A percentile compares a stretch with the other conserved stretches of the same genome.
Conservation (phyloP, 2,797 vertebrate genomes). For the Malacoraja senta region DNA sequence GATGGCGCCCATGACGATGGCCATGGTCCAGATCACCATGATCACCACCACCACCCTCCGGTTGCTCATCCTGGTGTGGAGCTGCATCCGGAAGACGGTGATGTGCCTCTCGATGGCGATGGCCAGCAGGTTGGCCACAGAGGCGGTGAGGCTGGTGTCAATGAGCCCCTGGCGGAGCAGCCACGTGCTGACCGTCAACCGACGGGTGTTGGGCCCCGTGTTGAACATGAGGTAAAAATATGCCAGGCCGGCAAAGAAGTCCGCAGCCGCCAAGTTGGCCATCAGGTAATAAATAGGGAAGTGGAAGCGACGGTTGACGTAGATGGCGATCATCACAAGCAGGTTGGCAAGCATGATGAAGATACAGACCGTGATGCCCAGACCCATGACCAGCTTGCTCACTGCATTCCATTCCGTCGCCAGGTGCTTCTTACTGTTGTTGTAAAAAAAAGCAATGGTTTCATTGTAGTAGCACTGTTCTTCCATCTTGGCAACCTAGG, state of each 20-base stretch:
- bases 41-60: slow-evolving; percentile 92
- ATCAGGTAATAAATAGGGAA: slow-evolving; percentile 99
- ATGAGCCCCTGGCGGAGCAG: slow-evolving; percentile 93
- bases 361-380: slow-evolving; percentile 95
- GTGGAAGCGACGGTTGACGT: slow-evolving; percentile 96
- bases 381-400: slow-evolving; percentile 94
- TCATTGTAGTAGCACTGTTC: slow-evolving; percentile 96
- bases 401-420: slow-evolving; percentile 89
- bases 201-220: slow-evolving; percentile 92
- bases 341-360: slow-evolving; percentile 99
- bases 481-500: slow-evolving; percentile 63
- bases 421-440: slow-evolving; percentile 82
- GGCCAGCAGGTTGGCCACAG: slow-evolving; percentile 89
- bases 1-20: slow-evolving; percentile 93
- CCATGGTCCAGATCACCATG: slow-evolving; percentile 97
- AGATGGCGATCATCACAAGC: slow-evolving; percentile 97
- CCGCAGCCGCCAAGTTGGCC: slow-evolving; percentile 95
- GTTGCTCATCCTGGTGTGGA: slow-evolving; percentile 97
- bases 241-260: slow-evolving; percentile 95
- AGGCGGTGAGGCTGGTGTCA: slow-evolving; percentile 91
- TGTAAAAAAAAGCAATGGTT: slow-evolving; percentile 96
- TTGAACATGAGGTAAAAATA: slow-evolving; percentile 99
- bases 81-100: slow-evolving; percentile 96
- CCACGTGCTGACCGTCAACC: slow-evolving; percentile 90
- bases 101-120: slow-evolving; percentile 97